Evolutionary conservation across 2,888 invertebrate genomes (phyloP).

Genomic region (Lamellibrachia satsuma): DNA sequence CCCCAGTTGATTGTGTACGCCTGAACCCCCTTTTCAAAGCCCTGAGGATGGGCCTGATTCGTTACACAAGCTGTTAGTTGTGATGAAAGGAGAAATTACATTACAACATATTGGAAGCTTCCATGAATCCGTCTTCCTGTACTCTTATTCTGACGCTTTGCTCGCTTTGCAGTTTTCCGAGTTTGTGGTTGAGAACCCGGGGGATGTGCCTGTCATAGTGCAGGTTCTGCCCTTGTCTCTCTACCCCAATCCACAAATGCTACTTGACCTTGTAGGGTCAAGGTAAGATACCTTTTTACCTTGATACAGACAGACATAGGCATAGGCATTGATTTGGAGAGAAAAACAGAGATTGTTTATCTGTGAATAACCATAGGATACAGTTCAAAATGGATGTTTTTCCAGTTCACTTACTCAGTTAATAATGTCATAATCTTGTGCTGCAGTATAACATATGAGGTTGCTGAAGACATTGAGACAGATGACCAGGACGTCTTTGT

Average conservation of each 20-base stretch:
- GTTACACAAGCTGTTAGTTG: neutral
- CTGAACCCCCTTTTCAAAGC: too few relatives aligned
- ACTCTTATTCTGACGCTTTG: conserved; percentile 25
- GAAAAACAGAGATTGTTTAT: neutral
- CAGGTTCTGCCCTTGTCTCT: conserved; percentile 78
- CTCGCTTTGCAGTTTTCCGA: conserved; percentile 68
- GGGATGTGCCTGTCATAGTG: conserved; percentile 74
- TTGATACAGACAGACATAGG: neutral
- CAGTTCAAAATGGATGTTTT: neutral
- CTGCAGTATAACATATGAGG: conserved; percentile 34
- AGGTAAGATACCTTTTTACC: conserved; percentile 44
- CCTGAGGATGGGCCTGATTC: too few relatives aligned
- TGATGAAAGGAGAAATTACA: neutral
- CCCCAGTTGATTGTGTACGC: too few relatives aligned
- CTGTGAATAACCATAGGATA: neutral
- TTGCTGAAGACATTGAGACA: conserved; percentile 34
- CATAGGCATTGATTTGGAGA: neutral
- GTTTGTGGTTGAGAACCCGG: conserved; percentile 79
- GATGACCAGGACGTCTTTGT: conserved; percentile 66
- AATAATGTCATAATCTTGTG: conserved; percentile 13
- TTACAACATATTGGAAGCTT: conserved; percentile 7
- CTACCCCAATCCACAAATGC: conserved; percentile 74
- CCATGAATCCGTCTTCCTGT: neutral
- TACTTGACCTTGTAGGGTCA: conserved; percentile 63
- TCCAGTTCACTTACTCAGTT: neutral